These are phyloP conservation scores for Morpho deidamia DNA, from an alignment of 2,888 invertebrate species.

Conservation along the genomic window DNA sequence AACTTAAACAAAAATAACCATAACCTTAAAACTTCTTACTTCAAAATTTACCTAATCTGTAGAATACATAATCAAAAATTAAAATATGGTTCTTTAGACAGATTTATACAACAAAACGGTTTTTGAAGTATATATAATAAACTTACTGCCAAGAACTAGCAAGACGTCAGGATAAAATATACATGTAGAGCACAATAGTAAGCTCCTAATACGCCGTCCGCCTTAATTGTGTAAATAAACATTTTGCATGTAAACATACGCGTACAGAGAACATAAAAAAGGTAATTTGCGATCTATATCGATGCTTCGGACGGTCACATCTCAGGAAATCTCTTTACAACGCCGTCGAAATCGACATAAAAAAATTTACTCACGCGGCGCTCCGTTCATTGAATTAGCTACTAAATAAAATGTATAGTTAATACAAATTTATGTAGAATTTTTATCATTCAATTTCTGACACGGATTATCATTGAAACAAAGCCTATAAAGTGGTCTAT, in stretches of 20 bases:
- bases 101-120: too few relatives aligned
- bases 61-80: too few relatives aligned
- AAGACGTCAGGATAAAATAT: background rate
- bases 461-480: slow-evolving; percentile 34
- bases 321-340: slow-evolving; percentile 25
- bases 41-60: too few relatives aligned
- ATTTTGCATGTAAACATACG: slow-evolving; percentile 64
- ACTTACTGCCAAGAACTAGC: too few relatives aligned
- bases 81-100: too few relatives aligned
- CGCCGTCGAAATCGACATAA: slow-evolving; percentile 23
- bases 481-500: slow-evolving; percentile 30
- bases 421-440: too few relatives aligned
- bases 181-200: slow-evolving; percentile 12
- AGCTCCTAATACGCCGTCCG: slow-evolving; percentile 36
- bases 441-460: too few relatives aligned
- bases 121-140: too few relatives aligned
- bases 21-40: too few relatives aligned
- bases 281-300: slow-evolving; percentile 51
- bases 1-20: too few relatives aligned
- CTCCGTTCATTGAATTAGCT: slow-evolving; percentile 30
- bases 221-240: slow-evolving; percentile 67
- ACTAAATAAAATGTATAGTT: too few relatives aligned
- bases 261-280: slow-evolving; percentile 59
- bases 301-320: slow-evolving; percentile 32
- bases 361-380: slow-evolving; percentile 29